These are phyloP conservation scores for Drosophila kurseongensis DNA, from an alignment of 1,140 invertebrate species.

Conservation along the genomic window DNA sequence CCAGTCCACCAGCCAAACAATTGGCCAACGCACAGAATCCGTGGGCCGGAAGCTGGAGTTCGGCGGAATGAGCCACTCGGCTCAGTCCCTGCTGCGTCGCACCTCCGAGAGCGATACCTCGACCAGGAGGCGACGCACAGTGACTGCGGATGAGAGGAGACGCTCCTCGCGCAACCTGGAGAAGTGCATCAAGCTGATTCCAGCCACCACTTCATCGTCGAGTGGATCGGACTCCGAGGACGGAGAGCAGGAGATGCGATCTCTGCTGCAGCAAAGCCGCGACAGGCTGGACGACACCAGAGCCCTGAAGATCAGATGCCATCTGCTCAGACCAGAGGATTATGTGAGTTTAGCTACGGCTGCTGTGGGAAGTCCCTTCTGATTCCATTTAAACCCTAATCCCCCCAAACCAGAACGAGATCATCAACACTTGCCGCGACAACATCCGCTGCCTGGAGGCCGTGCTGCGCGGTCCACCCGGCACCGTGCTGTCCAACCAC, in stretches of 20 bases:
- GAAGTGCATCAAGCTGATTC: constrained; percentile 76
- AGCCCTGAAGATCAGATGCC: constrained; percentile 80
- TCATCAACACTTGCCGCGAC: constrained; percentile 90
- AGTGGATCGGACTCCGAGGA: constrained; percentile 75
- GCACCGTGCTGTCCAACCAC: constrained; percentile 73
- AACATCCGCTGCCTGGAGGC: constrained; percentile 89
- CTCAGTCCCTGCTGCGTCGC: constrained; percentile 72
- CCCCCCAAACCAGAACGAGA: constrained; percentile 87
- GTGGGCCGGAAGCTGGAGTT: constrained; percentile 80
- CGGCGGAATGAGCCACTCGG: constrained; percentile 79
- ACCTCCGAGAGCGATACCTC: constrained; percentile 83
- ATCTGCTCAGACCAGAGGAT: constrained; percentile 81
- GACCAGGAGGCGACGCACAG: constrained; percentile 71
- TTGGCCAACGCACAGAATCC: constrained; percentile 47
- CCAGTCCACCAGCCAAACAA: constrained; percentile 15
- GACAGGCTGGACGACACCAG: constrained; percentile 78
- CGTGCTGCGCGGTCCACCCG: constrained; percentile 85
- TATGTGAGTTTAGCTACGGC: constrained; percentile 73
- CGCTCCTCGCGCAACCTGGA: constrained; percentile 79
- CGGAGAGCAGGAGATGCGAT: constrained; percentile 82
- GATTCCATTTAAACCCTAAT: constrained; percentile 6
- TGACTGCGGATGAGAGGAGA: constrained; percentile 73
- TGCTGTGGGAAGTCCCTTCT: not conserved
- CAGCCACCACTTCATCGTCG: constrained; percentile 66
- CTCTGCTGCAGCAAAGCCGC: constrained; percentile 72